phyloP scores from a whole-genome alignment of 2,888 invertebrate genomes.

The Chesias legatella region DNA sequence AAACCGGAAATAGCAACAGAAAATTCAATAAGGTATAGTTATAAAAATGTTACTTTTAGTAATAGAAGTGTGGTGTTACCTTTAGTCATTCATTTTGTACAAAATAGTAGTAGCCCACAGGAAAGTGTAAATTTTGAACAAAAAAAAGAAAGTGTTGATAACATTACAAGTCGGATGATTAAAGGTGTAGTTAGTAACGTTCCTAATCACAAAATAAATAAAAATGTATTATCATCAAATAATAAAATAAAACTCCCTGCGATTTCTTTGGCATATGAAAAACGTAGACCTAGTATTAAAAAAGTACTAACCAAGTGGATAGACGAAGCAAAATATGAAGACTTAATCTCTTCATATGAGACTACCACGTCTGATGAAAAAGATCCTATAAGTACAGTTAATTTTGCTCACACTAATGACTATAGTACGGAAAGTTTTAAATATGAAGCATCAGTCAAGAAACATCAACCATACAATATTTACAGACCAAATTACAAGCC shows the following conservation, averaged over 20 bases:
- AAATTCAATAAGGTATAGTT: slow-evolving; percentile 65
- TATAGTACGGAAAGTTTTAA: slow-evolving; percentile 28
- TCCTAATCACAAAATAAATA: slow-evolving; percentile 31
- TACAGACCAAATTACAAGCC: slow-evolving; percentile 33
- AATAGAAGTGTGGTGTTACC: slow-evolving; percentile 34
- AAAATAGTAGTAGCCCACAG: slow-evolving; percentile 18
- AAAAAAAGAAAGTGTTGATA: slow-evolving; percentile 3
- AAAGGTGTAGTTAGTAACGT: slow-evolving; percentile 24
- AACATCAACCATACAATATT: slow-evolving; percentile 30
- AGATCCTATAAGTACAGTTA: slow-evolving; percentile 31
- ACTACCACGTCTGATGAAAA: slow-evolving; percentile 38
- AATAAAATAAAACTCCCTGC: slow-evolving; percentile 20
- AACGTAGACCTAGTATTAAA: slow-evolving; percentile 55
- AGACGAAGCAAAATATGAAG: slow-evolving; percentile 67
- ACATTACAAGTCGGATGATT: slow-evolving; percentile 35
- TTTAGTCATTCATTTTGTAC: slow-evolving; percentile 39
- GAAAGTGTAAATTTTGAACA: neutral
- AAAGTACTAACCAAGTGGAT: slow-evolving; percentile 78
- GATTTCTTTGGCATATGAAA: slow-evolving; percentile 22
- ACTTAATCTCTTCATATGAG: slow-evolving; percentile 66
- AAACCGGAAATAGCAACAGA: slow-evolving; percentile 52
- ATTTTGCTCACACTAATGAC: slow-evolving; percentile 23
- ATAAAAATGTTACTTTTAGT: slow-evolving; percentile 38
- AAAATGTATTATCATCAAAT: slow-evolving; percentile 8
- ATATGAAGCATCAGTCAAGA: slow-evolving; percentile 32